Conservation (phyloP, 2,797 vertebrate genomes). For the Sus cebifrons region DNA sequence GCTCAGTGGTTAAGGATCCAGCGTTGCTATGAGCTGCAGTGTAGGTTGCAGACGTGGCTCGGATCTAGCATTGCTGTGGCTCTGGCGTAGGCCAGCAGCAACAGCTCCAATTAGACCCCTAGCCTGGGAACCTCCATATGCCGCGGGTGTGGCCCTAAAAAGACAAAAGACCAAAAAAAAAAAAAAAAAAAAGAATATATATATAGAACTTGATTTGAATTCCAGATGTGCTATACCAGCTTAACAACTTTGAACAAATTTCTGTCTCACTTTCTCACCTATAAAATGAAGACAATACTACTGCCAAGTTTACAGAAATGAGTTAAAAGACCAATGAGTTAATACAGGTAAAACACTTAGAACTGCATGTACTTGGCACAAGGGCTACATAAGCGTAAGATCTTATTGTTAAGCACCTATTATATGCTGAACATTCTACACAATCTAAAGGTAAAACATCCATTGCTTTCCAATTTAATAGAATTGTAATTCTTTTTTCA, state of each 20-base stretch:
- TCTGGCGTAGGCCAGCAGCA: too few species aligned
- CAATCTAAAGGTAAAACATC: not conserved
- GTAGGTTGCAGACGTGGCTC: too few species aligned
- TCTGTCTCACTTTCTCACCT: not conserved
- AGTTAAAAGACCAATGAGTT: not conserved
- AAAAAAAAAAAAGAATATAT: not conserved
- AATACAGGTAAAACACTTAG: not conserved
- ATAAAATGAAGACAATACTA: not conserved
- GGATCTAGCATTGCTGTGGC: too few species aligned
- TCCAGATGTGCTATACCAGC: not conserved
- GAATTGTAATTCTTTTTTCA: not conserved
- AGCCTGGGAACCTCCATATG: too few species aligned
- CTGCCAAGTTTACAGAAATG: not conserved
- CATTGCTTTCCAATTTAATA: not conserved
- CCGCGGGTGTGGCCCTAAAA: too few species aligned
- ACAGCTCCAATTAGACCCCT: too few species aligned
- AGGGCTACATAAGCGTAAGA: not conserved
- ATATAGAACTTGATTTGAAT: not conserved
- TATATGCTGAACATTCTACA: not conserved
- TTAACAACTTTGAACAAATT: conserved; percentile 13
- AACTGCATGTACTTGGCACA: not conserved
- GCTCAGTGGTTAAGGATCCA: too few species aligned
- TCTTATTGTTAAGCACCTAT: not conserved
- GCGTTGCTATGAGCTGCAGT: too few species aligned
- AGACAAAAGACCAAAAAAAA: too few species aligned